Evolutionary conservation across 2,888 invertebrate species (phyloP).

Genomic region (Ptilodon capucinus): DNA sequence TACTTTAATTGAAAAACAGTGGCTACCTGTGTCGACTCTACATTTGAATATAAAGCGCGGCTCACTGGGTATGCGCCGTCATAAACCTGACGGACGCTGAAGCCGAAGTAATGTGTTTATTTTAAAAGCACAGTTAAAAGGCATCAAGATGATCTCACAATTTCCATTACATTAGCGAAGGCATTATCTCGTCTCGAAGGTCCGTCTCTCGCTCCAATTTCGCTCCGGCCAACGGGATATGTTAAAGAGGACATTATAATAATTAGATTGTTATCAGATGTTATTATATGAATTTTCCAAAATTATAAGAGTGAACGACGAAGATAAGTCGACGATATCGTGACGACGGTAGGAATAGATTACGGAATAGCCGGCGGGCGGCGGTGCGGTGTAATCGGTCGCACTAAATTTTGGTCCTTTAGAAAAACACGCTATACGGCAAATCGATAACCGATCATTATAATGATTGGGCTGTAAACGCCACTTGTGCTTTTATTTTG

Average conservation of each 20-base stretch:
- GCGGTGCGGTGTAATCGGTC: slow-evolving; percentile 64
- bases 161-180: slow-evolving; percentile 72
- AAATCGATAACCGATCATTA: slow-evolving; percentile 81
- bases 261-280: slow-evolving; percentile 81
- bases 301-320: slow-evolving; percentile 75
- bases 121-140: slow-evolving; percentile 73
- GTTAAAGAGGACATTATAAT: slow-evolving; percentile 81
- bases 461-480: slow-evolving; percentile 78
- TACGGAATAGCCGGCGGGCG: slow-evolving; percentile 66
- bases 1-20: slow-evolving; percentile 48
- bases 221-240: slow-evolving; percentile 70
- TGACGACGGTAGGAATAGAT: slow-evolving; percentile 77
- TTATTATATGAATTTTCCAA: slow-evolving; percentile 80
- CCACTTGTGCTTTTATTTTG: slow-evolving; percentile 66
- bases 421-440: slow-evolving; percentile 72
- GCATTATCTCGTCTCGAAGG: slow-evolving; percentile 69
- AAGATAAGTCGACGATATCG: slow-evolving; percentile 76
- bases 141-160: slow-evolving; percentile 73
- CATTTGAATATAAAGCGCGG: slow-evolving; percentile 45
- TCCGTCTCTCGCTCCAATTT: slow-evolving; percentile 69
- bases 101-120: slow-evolving; percentile 68
- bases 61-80: slow-evolving; percentile 39
- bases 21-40: slow-evolving; percentile 33
- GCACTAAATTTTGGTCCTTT: slow-evolving; percentile 75
- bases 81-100: slow-evolving; percentile 42